Evolutionary conservation across 2,888 invertebrate genomes (phyloP).

Genomic region (Cerastoderma edule): DNA sequence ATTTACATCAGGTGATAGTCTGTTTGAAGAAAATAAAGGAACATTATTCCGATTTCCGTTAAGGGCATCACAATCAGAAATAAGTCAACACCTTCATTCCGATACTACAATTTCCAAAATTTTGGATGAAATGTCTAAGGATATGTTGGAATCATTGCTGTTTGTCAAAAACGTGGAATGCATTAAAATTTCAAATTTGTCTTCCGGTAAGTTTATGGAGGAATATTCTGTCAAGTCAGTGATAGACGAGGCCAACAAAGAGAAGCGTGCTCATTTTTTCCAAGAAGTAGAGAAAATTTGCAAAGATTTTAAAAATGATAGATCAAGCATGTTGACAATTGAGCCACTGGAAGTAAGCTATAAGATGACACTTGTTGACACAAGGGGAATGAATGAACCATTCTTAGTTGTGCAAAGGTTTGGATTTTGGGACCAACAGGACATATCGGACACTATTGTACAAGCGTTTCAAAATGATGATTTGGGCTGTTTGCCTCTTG

Average conservation of each 20-base stretch:
- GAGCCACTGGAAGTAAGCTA: slow-evolving; percentile 33
- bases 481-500: slow-evolving; percentile 66
- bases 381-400: neutral
- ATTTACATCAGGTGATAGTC: slow-evolving; percentile 50
- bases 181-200: slow-evolving; percentile 42
- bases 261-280: slow-evolving; percentile 31
- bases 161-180: slow-evolving; percentile 44
- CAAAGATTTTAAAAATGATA: slow-evolving; percentile 3
- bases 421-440: slow-evolving; percentile 58
- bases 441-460: slow-evolving; percentile 48
- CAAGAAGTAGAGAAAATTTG: slow-evolving; percentile 11
- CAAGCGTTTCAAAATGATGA: slow-evolving; percentile 59
- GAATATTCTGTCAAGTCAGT: slow-evolving; percentile 44
- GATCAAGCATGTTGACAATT: neutral
- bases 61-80: slow-evolving; percentile 67
- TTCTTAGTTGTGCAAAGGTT: slow-evolving; percentile 72
- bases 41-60: slow-evolving; percentile 58
- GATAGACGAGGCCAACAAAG: slow-evolving; percentile 32
- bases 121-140: slow-evolving; percentile 25
- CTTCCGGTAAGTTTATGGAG: slow-evolving; percentile 24
- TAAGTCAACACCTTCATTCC: slow-evolving; percentile 52
- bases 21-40: slow-evolving; percentile 31
- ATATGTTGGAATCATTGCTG: slow-evolving; percentile 40
- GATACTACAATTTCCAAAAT: slow-evolving; percentile 24
- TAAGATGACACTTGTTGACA: slow-evolving; percentile 26